Conservation (phyloP, 2,797 vertebrate species). For the Phrynocephalus vlangalii region DNA sequence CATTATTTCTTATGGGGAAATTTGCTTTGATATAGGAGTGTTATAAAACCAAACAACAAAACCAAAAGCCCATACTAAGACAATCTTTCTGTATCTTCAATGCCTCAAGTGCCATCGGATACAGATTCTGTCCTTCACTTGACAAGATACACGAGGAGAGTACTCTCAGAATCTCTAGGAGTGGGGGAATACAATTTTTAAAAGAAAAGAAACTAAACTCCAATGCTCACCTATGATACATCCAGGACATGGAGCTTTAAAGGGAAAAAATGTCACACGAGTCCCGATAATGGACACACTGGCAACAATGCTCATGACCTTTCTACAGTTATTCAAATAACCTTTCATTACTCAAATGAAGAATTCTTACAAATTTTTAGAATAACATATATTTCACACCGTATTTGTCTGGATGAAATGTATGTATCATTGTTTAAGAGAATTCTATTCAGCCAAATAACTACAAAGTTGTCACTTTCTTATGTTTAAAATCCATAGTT, state of each 20-base stretch:
- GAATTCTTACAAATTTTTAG: background rate
- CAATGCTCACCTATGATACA: constrained; percentile 25
- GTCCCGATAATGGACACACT: constrained; percentile 18
- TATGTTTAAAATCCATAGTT: no score
- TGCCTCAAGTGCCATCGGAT: background rate
- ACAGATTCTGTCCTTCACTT: background rate
- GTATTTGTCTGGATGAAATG: no score
- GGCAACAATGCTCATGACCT: background rate
- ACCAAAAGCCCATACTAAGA: background rate
- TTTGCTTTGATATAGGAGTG: no score
- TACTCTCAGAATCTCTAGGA: background rate
- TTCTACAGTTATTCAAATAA: no score
- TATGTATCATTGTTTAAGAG: no score
- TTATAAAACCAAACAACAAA: background rate
- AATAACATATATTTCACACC: background rate
- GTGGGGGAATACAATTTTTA: background rate
- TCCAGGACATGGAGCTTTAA: constrained; percentile 23
- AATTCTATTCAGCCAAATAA: no score
- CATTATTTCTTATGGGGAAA: no score
- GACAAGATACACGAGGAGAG: background rate
- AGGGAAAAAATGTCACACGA: constrained; percentile 7
- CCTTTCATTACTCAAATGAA: no score
- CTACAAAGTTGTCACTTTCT: no score
- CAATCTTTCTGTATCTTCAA: background rate
- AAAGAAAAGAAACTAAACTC: background rate